Conservation (phyloP, 2,113 vertebrate species). For the Pelecanoides urinatrix region DNA sequence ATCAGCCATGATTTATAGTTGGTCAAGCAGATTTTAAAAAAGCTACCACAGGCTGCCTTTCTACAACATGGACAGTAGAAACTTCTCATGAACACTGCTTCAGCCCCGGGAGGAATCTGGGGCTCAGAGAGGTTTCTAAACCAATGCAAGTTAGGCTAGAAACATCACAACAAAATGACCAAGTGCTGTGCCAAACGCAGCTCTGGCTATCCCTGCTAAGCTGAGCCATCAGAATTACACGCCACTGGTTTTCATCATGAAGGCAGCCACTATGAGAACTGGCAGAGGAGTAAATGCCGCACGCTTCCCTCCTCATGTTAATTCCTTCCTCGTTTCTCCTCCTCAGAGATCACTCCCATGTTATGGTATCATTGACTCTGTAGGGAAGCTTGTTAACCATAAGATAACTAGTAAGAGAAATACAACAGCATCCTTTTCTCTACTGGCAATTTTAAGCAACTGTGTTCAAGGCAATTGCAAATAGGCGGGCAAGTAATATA, state of each 20-base stretch:
- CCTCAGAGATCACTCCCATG: background rate
- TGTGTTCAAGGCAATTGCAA: background rate
- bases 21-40: background rate
- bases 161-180: background rate
- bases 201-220: background rate
- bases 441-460: background rate
- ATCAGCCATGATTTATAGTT: background rate
- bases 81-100: background rate
- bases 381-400: background rate
- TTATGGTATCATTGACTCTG: background rate
- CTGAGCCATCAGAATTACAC: background rate
- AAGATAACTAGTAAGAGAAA: background rate
- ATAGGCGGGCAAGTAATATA: background rate
- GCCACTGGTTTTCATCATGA: background rate
- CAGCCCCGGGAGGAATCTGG: background rate
- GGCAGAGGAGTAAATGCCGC: background rate
- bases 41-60: background rate
- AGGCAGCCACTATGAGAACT: background rate
- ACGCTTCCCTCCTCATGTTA: background rate
- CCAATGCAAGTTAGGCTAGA: background rate
- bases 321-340: background rate
- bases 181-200: background rate
- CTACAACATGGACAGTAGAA: background rate
- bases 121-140: background rate
- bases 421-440: background rate